phyloP scores from a whole-genome alignment of 1,140 invertebrate genomes.

The Ostrea edulis region DNA sequence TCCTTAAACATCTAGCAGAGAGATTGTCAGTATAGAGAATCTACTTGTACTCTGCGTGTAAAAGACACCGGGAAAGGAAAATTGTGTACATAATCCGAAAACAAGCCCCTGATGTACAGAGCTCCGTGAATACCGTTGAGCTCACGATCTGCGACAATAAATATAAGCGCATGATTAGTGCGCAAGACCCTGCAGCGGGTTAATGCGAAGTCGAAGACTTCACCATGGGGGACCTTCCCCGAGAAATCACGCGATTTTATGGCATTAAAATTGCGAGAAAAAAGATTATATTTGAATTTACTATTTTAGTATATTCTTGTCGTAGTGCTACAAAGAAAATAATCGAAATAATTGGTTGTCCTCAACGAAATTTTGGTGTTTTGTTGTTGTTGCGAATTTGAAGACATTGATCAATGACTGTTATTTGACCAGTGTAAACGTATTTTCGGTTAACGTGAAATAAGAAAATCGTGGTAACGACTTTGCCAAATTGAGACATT shows the following conservation, averaged over 20 bases:
- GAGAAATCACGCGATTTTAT: not conserved
- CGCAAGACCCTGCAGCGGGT: too few species aligned
- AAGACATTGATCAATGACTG: not conserved
- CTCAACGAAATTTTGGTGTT: not conserved
- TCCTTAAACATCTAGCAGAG: too few species aligned
- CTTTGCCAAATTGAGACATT: slow-evolving; percentile 2
- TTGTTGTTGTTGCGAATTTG: not conserved
- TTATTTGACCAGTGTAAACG: not conserved
- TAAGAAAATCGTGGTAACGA: not conserved
- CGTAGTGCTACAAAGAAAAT: not conserved
- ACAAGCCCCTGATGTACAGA: too few species aligned
- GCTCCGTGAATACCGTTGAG: too few species aligned
- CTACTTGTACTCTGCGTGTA: too few species aligned
- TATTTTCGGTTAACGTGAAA: not conserved
- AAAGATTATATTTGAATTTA: not conserved
- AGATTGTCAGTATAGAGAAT: too few species aligned
- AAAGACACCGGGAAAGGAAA: too few species aligned
- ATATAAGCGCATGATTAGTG: too few species aligned
- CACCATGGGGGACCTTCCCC: not conserved
- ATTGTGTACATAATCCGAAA: too few species aligned
- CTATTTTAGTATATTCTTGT: not conserved
- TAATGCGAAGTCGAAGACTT: too few species aligned
- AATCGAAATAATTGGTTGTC: not conserved
- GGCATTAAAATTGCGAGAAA: not conserved
- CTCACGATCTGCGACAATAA: too few species aligned